phyloP scores from a whole-genome alignment of 2,113 vertebrate genomes.

The Sardina pilchardus region DNA sequence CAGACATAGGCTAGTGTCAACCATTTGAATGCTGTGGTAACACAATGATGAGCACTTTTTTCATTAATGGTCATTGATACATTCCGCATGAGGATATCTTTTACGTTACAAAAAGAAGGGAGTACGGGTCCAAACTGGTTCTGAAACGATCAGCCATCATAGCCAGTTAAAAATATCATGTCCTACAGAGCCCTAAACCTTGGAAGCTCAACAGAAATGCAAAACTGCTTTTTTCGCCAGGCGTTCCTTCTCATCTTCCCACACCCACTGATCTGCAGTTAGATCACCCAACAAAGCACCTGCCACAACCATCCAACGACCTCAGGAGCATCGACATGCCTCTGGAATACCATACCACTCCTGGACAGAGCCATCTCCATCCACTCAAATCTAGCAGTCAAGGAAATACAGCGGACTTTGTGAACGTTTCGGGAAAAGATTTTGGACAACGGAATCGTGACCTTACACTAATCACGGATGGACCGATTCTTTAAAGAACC shows the following conservation, averaged over 20 bases:
- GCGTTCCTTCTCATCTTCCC: background rate
- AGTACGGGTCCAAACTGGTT: background rate
- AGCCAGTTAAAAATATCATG: background rate
- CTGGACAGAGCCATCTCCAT: background rate
- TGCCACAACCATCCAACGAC: background rate
- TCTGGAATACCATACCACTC: background rate
- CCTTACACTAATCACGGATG: background rate
- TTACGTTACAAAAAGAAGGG: background rate
- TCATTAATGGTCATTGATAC: background rate
- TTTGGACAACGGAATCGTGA: constrained; percentile 8
- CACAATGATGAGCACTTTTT: constrained; percentile 44
- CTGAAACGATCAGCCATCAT: background rate
- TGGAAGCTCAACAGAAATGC: background rate
- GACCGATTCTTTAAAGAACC: background rate
- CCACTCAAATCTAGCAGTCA: background rate
- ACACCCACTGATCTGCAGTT: background rate
- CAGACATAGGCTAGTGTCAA: constrained; percentile 40
- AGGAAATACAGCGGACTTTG: constrained; percentile 1
- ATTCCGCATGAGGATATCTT: background rate
- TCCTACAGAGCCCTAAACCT: background rate
- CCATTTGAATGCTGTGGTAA: constrained; percentile 53
- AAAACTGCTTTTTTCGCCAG: background rate
- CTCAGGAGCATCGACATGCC: background rate
- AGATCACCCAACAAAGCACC: background rate
- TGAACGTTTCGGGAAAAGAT: background rate